These are phyloP conservation scores for Solea solea DNA, from an alignment of 2,113 vertebrate species.

Conservation along the genomic window DNA sequence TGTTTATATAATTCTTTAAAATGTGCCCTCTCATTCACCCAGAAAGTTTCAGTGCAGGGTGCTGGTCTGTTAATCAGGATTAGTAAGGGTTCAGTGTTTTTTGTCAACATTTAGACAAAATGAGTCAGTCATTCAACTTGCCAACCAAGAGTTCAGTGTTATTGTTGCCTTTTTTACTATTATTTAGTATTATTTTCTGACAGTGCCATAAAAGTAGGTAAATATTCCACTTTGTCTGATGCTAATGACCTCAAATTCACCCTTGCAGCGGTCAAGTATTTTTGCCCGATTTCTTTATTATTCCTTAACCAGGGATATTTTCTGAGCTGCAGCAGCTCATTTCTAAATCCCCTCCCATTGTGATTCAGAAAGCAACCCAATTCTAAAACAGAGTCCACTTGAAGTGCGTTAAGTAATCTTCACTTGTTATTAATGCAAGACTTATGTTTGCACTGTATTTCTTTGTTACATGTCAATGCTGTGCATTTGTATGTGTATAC, in stretches of 20 bases:
- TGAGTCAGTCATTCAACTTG: too few species aligned
- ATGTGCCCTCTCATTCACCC: too few species aligned
- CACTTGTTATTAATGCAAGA: too few species aligned
- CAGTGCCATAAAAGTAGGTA: not conserved
- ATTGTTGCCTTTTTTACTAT: not conserved
- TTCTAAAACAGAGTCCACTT: not conserved
- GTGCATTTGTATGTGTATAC: too few species aligned
- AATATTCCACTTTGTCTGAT: conserved; percentile 29
- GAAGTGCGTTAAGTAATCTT: not conserved
- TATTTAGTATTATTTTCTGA: conserved; percentile 14
- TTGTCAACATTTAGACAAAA: too few species aligned
- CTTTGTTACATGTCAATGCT: too few species aligned
- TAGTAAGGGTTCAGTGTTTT: too few species aligned
- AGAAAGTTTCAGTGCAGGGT: too few species aligned
- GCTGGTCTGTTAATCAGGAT: too few species aligned
- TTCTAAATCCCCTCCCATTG: conserved; percentile 14
- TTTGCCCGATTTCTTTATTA: conserved; percentile 39
- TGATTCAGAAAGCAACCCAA: conserved; percentile 2
- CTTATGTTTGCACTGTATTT: too few species aligned
- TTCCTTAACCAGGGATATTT: conserved; percentile 29
- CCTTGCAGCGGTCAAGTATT: conserved; percentile 18
- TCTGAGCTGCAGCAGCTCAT: not conserved
- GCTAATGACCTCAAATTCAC: conserved; percentile 15
- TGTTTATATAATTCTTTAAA: too few species aligned
- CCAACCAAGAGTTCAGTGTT: not conserved